A percentile compares a stretch with the other conserved stretches of the same genome.
Conservation (phyloP, 2,888 invertebrate genomes). For the Melipona bicolor region DNA sequence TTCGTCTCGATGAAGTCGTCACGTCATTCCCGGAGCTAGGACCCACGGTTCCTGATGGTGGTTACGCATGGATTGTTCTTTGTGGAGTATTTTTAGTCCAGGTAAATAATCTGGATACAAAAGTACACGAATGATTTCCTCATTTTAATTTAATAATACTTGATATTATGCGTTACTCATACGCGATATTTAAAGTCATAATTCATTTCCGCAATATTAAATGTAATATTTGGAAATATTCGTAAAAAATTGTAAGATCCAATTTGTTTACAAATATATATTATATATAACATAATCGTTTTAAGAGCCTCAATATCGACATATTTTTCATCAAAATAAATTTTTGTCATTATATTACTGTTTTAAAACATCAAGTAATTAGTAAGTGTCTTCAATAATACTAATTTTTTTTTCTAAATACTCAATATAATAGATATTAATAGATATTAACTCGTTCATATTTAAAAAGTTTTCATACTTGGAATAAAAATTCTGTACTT, state of each 20-base stretch:
- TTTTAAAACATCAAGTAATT: slow-evolving; percentile 40
- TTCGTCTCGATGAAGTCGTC: slow-evolving; percentile 86
- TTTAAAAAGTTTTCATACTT: not conserved
- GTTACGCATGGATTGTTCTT: slow-evolving; percentile 89
- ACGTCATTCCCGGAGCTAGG: slow-evolving; percentile 88
- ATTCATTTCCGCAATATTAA: not conserved
- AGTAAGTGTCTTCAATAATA: slow-evolving; percentile 9
- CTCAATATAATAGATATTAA: slow-evolving; percentile 40
- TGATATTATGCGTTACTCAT: slow-evolving; percentile 13
- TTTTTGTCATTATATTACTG: slow-evolving; percentile 4
- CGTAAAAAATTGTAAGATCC: not conserved
- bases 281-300: slow-evolving; percentile 14
- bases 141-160: not conserved
- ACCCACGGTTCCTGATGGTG: slow-evolving; percentile 88
- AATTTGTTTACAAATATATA: slow-evolving; percentile 50
- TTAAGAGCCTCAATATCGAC: not conserved
- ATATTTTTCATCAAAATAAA: slow-evolving; percentile 11
- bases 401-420: slow-evolving; percentile 30
- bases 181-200: slow-evolving; percentile 52
- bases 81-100: slow-evolving; percentile 87
- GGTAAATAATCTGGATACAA: slow-evolving; percentile 79
- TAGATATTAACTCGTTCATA: not conserved
- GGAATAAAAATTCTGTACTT: not conserved
- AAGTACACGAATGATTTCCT: not conserved
- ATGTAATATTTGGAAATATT: not conserved